A percentile compares a stretch with the other conserved stretches of the same genome.
Conservation (phyloP, 2,888 invertebrate species). For the Ommatoiulus sabulosus region DNA sequence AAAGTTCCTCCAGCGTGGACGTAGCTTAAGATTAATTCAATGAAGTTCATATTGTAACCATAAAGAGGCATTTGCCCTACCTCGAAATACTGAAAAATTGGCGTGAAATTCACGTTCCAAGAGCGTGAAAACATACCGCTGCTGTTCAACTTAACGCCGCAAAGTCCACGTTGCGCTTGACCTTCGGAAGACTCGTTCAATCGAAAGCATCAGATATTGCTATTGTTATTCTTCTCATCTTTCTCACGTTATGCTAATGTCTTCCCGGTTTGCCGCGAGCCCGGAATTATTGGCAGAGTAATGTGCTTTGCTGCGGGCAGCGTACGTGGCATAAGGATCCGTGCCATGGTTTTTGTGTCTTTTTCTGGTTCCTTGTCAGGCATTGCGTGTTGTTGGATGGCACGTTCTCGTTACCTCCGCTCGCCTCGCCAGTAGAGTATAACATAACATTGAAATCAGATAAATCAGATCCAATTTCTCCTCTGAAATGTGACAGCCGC, state of each 20-base stretch:
- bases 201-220: neutral
- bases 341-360: neutral
- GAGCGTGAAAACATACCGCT: neutral
- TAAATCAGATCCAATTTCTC: constrained; percentile 28
- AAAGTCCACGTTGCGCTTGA: neutral
- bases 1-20: too few species aligned
- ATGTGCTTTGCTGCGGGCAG: neutral
- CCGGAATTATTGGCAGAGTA: neutral
- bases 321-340: neutral
- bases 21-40: too few species aligned
- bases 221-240: constrained; percentile 13
- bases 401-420: neutral
- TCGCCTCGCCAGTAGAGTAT: neutral
- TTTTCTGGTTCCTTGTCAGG: neutral
- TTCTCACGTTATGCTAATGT: constrained; percentile 5
- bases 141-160: neutral
- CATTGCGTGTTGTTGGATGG: constrained; percentile 6
- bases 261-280: neutral
- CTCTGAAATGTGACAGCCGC: neutral
- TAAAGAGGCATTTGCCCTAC: too few species aligned
- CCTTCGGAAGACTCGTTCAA: neutral
- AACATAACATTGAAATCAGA: constrained; percentile 18
- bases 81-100: too few species aligned
- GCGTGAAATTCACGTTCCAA: too few species aligned
- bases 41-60: too few species aligned